Percentiles rank a stretch among this genome's conserved stretches.
Evolutionary conservation across 23 tunicate genomes (phyloP).

Genomic region (Clavelina lepadiformis): DNA sequence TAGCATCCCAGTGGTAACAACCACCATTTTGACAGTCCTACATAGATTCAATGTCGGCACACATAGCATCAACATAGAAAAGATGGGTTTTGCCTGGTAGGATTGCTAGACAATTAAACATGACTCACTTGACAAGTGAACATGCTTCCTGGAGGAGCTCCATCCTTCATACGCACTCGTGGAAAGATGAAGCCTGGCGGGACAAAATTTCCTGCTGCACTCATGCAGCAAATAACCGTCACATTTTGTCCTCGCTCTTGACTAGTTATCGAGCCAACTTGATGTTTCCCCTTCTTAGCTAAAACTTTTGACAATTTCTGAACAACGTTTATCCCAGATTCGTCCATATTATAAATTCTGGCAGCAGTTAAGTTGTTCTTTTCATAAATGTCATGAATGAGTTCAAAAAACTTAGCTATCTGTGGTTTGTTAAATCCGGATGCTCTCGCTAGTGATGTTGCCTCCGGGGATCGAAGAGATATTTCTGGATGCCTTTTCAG

Average conservation of each 20-base stretch:
- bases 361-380: slow-evolving; percentile 2
- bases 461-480: slow-evolving; percentile 1
- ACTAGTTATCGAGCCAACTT: slow-evolving; percentile 23
- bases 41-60: slow-evolving; percentile 2
- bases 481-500: slow-evolving; percentile 15
- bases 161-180: slow-evolving; percentile 7
- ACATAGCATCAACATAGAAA: slow-evolving; percentile 1
- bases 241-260: slow-evolving; percentile 15
- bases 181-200: slow-evolving; percentile 11
- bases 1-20: slow-evolving; percentile 3
- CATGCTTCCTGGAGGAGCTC: slow-evolving; percentile 28
- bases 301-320: slow-evolving; percentile 12
- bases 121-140: slow-evolving; percentile 14
- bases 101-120: slow-evolving; percentile 1
- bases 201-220: slow-evolving; percentile 14
- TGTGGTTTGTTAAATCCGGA: slow-evolving; percentile 7
- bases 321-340: slow-evolving; percentile 19
- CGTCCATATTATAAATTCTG: slow-evolving; percentile 18
- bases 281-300: slow-evolving; percentile 17
- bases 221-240: slow-evolving; percentile 11
- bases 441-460: slow-evolving; percentile 19
- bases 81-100: slow-evolving; percentile 2
- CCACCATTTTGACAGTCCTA: not conserved
- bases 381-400: not conserved
- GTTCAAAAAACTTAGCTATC: not conserved